Percentiles rank a stretch among this genome's conserved stretches.
phyloP scores from a whole-genome alignment of 2,113 vertebrate species.

The Machaerirhynchus nigripectus region DNA sequence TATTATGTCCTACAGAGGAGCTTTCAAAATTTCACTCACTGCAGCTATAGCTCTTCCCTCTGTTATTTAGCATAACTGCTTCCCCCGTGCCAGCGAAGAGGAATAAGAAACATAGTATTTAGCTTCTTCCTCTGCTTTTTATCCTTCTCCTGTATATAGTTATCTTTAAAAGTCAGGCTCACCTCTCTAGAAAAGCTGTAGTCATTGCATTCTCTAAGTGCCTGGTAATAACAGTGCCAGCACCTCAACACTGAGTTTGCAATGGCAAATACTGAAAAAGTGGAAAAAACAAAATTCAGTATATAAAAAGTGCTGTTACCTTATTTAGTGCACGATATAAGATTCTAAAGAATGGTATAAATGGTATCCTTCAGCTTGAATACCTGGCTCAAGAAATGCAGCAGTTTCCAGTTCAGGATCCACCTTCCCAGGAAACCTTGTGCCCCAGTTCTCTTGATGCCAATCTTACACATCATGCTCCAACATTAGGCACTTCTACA shows the following conservation, averaged over 20 bases:
- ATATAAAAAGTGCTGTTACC: background rate
- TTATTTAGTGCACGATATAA: slow-evolving; percentile 32
- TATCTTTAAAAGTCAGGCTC: background rate
- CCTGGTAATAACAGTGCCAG: background rate
- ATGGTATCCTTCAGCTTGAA: background rate
- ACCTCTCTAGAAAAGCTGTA: background rate
- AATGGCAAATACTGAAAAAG: background rate
- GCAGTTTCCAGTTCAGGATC: background rate
- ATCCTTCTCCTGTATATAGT: background rate
- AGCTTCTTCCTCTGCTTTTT: background rate
- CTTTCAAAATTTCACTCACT: background rate
- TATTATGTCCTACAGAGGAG: background rate
- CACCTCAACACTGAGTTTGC: background rate
- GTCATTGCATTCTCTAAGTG: background rate
- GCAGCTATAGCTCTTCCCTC: background rate
- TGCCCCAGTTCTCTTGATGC: background rate
- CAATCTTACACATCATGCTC: background rate
- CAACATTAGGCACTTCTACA: background rate
- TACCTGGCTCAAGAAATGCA: background rate
- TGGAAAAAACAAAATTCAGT: background rate
- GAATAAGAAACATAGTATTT: background rate
- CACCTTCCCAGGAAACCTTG: background rate
- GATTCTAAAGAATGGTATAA: background rate
- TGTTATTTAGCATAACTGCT: background rate
- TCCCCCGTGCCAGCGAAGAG: background rate